Conservation (phyloP, 2,888 invertebrate species). For the Torymus auratus region DNA sequence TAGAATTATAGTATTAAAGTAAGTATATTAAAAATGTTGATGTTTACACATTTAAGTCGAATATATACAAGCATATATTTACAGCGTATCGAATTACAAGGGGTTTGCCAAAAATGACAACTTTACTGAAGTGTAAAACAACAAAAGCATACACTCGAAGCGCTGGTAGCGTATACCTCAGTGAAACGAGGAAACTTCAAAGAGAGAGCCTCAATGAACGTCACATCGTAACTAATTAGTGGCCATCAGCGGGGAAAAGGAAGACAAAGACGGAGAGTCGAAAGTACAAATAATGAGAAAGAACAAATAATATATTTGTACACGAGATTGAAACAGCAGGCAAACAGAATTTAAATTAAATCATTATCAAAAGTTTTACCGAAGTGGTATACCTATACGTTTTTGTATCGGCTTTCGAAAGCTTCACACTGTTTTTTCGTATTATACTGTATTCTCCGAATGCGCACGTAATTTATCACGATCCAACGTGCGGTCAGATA, state of each 20-base stretch:
- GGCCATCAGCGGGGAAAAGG: constrained; percentile 21
- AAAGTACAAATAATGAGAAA: constrained; percentile 18
- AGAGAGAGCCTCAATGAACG: constrained; percentile 37
- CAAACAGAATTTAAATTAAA: constrained; percentile 2
- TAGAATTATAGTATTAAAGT: too few species aligned
- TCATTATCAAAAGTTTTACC: not conserved
- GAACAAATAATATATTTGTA: constrained; percentile 18
- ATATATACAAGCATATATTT: not conserved
- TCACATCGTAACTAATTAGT: constrained; percentile 53
- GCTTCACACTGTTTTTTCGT: too few species aligned
- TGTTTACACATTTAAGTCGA: not conserved
- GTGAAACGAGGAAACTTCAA: constrained; percentile 30
- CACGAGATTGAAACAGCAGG: not conserved
- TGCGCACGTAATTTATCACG: too few species aligned
- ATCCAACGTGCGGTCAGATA: too few species aligned
- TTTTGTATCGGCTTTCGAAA: too few species aligned
- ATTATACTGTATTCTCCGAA: too few species aligned
- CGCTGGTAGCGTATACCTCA: not conserved
- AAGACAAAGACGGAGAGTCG: not conserved
- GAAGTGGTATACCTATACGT: too few species aligned
- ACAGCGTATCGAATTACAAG: too few species aligned
- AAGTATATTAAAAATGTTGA: too few species aligned
- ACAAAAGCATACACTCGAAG: not conserved
- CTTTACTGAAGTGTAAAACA: not conserved
- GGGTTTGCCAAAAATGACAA: too few species aligned